Conservation (phyloP, 1,140 invertebrate genomes). For the Zophobas atratus region DNA sequence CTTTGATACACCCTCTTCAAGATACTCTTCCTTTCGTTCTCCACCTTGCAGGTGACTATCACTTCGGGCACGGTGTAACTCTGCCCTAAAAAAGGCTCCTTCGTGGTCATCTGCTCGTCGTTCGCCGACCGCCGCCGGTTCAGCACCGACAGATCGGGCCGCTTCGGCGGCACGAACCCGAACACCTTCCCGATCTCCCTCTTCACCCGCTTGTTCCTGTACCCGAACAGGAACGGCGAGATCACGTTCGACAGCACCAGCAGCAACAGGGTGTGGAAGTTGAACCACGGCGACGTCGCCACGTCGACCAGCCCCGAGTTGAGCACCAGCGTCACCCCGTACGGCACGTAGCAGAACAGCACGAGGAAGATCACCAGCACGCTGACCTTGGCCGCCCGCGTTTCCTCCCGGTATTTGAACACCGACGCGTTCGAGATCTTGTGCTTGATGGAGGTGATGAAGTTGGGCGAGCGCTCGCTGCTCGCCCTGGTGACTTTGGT, state of each 20-base stretch:
- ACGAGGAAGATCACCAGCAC: slow-evolving; percentile 82
- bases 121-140: slow-evolving; percentile 6
- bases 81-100: slow-evolving; percentile 53
- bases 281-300: slow-evolving; percentile 67
- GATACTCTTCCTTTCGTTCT: slow-evolving; percentile 63
- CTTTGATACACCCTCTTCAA: slow-evolving; percentile 63
- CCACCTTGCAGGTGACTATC: slow-evolving; percentile 62
- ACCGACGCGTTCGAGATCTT: slow-evolving; percentile 87
- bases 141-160: slow-evolving; percentile 6
- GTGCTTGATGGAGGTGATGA: slow-evolving; percentile 81
- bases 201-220: slow-evolving; percentile 83
- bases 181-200: slow-evolving; percentile 78
- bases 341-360: slow-evolving; percentile 80
- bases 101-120: slow-evolving; percentile 4
- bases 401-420: slow-evolving; percentile 86
- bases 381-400: slow-evolving; percentile 84
- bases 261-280: slow-evolving; percentile 75
- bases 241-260: slow-evolving; percentile 79
- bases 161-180: slow-evolving; percentile 68
- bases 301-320: slow-evolving; percentile 67
- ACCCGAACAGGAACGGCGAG: slow-evolving; percentile 85
- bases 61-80: slow-evolving; percentile 59
- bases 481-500: slow-evolving; percentile 62
- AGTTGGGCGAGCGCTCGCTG: slow-evolving; percentile 69
- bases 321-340: slow-evolving; percentile 72